Percentiles rank a stretch among this genome's conserved stretches.
Evolutionary conservation across 2,797 vertebrate genomes (phyloP).

Genomic region (Fundulus diaphanus): DNA sequence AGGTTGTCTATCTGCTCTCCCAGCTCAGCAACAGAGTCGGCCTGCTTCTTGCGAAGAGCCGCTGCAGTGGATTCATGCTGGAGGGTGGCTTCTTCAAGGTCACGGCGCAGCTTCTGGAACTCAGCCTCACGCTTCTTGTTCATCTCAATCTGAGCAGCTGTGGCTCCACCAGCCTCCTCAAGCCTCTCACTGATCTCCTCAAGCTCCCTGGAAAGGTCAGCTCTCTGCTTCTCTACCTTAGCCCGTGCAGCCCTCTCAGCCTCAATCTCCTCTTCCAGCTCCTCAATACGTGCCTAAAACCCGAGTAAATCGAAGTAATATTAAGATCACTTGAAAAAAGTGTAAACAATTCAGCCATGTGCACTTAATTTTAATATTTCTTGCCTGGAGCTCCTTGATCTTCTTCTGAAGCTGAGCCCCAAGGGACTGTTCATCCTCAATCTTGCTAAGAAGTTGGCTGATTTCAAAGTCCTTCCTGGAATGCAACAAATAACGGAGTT

Average conservation of each 20-base stretch:
- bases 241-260: constrained; percentile 73
- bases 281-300: constrained; percentile 83
- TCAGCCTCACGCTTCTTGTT: constrained; percentile 89
- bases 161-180: constrained; percentile 87
- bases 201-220: constrained; percentile 85
- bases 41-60: constrained; percentile 86
- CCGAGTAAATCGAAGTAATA: constrained; percentile 21
- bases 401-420: constrained; percentile 6
- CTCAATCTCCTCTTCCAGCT: constrained; percentile 76
- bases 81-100: constrained; percentile 88
- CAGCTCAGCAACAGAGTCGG: constrained; percentile 84
- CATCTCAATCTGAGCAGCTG: constrained; percentile 82
- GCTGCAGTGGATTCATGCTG: constrained; percentile 86
- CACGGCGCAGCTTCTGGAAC: constrained; percentile 85
- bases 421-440: constrained; percentile 4
- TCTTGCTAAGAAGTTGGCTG: background rate
- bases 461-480: constrained; percentile 1
- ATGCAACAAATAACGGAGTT: background rate
- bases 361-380: constrained; percentile 4
- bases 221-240: constrained; percentile 88
- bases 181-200: constrained; percentile 88
- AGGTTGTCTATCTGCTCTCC: constrained; percentile 89
- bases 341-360: background rate
- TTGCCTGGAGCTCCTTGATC: background rate
- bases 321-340: background rate